These are phyloP conservation scores for Steatocranus sp. DNA, from an alignment of 2,797 vertebrate species.

Conservation along the genomic window DNA sequence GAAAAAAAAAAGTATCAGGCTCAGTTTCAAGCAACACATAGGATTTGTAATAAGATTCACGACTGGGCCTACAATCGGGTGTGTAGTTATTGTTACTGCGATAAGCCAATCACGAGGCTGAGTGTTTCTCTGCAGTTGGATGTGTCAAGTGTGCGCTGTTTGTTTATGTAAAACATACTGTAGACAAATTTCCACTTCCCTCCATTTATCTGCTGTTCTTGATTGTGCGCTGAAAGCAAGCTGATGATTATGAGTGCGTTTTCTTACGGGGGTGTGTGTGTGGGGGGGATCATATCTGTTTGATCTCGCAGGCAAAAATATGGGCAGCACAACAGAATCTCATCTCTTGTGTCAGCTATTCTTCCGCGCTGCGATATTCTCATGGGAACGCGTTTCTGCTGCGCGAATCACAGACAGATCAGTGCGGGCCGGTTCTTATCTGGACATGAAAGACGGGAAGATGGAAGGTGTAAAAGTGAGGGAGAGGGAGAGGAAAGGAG, in stretches of 20 bases:
- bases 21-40: constrained; percentile 1
- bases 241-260: constrained; percentile 30
- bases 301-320: constrained; percentile 68
- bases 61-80: constrained; percentile 20
- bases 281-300: constrained; percentile 58
- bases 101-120: constrained; percentile 31
- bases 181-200: constrained; percentile 33
- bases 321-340: constrained; percentile 67
- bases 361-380: constrained; percentile 57
- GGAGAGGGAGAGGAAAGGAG: not conserved
- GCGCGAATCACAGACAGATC: constrained; percentile 67
- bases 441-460: constrained; percentile 64
- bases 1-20: not conserved
- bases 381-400: constrained; percentile 69
- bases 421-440: constrained; percentile 68
- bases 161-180: constrained; percentile 44
- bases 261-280: constrained; percentile 30
- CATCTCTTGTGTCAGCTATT: constrained; percentile 74
- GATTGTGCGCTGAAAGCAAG: constrained; percentile 49
- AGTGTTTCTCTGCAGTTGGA: constrained; percentile 12
- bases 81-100: constrained; percentile 46
- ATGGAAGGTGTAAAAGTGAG: constrained; percentile 34
- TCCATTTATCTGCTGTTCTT: constrained; percentile 35
- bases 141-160: constrained; percentile 36
- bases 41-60: constrained; percentile 47